Base-by-base conservation (phyloP, 2,113 vertebrate species). In the Perca schrenkii region DNA sequence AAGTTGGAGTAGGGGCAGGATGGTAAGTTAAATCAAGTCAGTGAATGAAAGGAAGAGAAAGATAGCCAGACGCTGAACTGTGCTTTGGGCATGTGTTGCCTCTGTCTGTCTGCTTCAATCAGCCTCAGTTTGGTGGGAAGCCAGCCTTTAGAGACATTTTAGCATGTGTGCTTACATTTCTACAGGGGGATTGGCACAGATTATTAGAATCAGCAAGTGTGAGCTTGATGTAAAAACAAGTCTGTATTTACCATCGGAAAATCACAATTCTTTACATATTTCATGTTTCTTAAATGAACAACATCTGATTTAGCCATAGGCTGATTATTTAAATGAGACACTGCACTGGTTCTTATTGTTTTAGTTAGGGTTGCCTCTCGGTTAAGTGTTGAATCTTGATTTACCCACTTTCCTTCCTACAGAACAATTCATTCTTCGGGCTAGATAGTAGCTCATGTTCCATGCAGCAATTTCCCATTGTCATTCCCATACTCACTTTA, bases 61-160 rank as follows among this genome's bases (percentile, higher is more conserved):
- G 79, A 86, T 49, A 43, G 50, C 34, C 74, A 83, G 71, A 76
- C 43, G 14, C 56, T 72, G 79, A 67, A 70, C 65, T 76, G 76
- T 60, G 76, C 84, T 83, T 77, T 75, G 72, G 74, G 88, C 81
- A 66, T 89, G 71, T 91, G 74, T 89, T 82, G 76, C 77, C 83
- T 88, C 54, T 36, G 71, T 88, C 79, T 85, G 90, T 91, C 89
- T 70, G 56, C 80, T 91, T 76, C 74, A 76, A 85, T 89, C 80
- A 89, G 80, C 79, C 54, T 84, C 31, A 43, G 80, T 71, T 78
- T 82, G 82, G 84, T 83, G 61, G 56, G 36, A 86, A 72, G 78
- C 74, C 78, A 74, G 74, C 56, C 77, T 58, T 83, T 57, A 7
- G 65, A 91, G 74, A 89, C 83, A 83, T 88, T 92, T 92, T 83